Percentiles rank a stretch among this genome's conserved stretches.
Evolutionary conservation across 2,797 vertebrate species (phyloP).

Genomic region (Buceros bicornis): DNA sequence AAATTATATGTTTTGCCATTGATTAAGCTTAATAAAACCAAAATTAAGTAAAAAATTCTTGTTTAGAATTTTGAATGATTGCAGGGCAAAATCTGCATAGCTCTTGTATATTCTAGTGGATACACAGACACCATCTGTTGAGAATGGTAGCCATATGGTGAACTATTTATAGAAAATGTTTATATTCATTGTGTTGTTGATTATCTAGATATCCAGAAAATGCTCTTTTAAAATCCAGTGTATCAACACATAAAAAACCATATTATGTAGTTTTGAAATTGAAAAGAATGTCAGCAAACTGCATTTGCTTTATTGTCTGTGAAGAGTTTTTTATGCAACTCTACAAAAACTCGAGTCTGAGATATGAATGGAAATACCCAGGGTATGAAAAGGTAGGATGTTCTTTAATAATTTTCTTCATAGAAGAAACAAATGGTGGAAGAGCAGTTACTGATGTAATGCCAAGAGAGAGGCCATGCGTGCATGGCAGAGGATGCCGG

Average conservation of each 20-base stretch:
- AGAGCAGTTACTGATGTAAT: not conserved
- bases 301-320: constrained; percentile 6
- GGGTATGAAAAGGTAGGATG: constrained; percentile 70
- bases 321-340: constrained; percentile 7
- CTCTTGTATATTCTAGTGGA: constrained; percentile 68
- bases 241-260: constrained; percentile 79
- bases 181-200: constrained; percentile 88
- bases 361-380: constrained; percentile 71
- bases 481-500: not conserved
- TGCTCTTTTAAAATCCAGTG: constrained; percentile 60
- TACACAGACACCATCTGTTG: constrained; percentile 87
- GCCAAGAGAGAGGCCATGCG: not conserved
- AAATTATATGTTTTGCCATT: not conserved
- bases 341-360: constrained; percentile 40
- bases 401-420: constrained; percentile 58
- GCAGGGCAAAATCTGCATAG: constrained; percentile 62
- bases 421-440: constrained; percentile 55
- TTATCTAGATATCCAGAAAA: constrained; percentile 84
- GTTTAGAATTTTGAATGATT: constrained; percentile 48
- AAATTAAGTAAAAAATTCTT: constrained; percentile 3
- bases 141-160: constrained; percentile 88
- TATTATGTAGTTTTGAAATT: constrained; percentile 76
- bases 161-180: constrained; percentile 91
- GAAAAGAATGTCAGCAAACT: constrained; percentile 40
- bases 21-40: not conserved